Evolutionary conservation across 2,113 vertebrate genomes (phyloP).

Genomic region (Columbina picui): DNA sequence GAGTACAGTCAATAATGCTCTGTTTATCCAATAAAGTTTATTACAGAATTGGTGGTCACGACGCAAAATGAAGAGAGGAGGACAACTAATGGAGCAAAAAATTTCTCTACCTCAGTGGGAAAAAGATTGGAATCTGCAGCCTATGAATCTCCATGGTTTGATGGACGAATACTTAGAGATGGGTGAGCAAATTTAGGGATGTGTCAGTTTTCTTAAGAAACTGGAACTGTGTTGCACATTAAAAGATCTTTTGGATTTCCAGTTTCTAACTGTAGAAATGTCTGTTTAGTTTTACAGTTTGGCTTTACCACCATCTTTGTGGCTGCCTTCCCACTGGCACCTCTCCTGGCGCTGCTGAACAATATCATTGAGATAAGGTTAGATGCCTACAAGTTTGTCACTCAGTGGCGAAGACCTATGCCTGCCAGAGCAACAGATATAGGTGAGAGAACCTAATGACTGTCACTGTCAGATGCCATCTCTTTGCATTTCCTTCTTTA

Average conservation of each 20-base stretch:
- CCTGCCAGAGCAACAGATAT: slow-evolving; percentile 96
- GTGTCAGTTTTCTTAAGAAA: background rate
- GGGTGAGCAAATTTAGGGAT: slow-evolving; percentile 80
- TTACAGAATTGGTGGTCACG: slow-evolving; percentile 99
- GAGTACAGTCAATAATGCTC: background rate
- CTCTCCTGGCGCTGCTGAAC: slow-evolving; percentile 94
- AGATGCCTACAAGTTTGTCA: slow-evolving; percentile 99
- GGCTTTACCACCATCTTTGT: slow-evolving; percentile 99
- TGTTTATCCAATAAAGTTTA: slow-evolving; percentile 76
- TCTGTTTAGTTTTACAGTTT: slow-evolving; percentile 91
- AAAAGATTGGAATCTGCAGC: slow-evolving; percentile 97
- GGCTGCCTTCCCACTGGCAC: slow-evolving; percentile 95
- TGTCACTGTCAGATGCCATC: background rate
- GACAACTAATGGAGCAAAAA: slow-evolving; percentile 84
- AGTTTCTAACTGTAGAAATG: background rate
- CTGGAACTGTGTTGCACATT: rapidly evolving
- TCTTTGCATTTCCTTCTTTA: background rate
- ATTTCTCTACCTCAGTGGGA: slow-evolving; percentile 94
- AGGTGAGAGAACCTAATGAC: slow-evolving; percentile 76
- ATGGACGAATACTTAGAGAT: slow-evolving; percentile 98
- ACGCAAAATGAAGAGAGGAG: slow-evolving; percentile 90
- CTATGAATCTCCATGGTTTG: slow-evolving; percentile 95
- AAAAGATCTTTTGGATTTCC: background rate
- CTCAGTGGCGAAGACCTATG: slow-evolving; percentile 96
- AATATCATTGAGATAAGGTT: slow-evolving; percentile 98